A percentile compares a stretch with the other conserved stretches of the same genome.
phyloP scores from a whole-genome alignment of 2,113 vertebrate species.

The Halichoeres trimaculatus region DNA sequence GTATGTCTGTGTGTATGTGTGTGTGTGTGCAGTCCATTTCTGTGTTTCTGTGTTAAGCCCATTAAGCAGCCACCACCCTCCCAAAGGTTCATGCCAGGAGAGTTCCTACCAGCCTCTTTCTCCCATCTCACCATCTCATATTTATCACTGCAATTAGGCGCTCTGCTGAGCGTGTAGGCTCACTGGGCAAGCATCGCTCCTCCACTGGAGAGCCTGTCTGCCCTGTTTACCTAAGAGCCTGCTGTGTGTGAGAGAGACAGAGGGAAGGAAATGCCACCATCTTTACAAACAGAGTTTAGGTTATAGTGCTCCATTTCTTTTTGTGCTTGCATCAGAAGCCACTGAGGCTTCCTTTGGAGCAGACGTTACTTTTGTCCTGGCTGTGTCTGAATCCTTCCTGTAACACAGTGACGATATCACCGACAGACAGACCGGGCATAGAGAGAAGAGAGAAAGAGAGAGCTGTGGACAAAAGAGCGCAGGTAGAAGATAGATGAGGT shows the following conservation, averaged over 20 bases:
- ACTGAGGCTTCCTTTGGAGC: constrained; percentile 21
- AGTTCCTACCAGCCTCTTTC: constrained; percentile 23
- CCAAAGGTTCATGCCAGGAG: constrained; percentile 38
- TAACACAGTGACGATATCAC: constrained; percentile 40
- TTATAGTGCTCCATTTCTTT: constrained; percentile 31
- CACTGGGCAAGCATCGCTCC: constrained; percentile 51
- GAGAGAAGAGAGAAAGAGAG: constrained; percentile 3
- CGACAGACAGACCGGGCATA: constrained; percentile 50
- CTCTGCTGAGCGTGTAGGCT: constrained; percentile 65
- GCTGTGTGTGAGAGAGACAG: constrained; percentile 22
- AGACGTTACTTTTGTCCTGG: constrained; percentile 47
- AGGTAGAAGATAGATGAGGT: constrained; percentile 53
- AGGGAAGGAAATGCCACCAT: background rate
- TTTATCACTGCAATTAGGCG: constrained; percentile 76
- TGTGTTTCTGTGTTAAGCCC: constrained; percentile 7
- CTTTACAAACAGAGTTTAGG: constrained; percentile 41
- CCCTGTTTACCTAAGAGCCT: constrained; percentile 52
- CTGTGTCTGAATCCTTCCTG: constrained; percentile 26
- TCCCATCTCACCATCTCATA: constrained; percentile 52
- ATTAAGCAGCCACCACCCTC: constrained; percentile 36
- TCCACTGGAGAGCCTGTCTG: constrained; percentile 44
- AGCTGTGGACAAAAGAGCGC: constrained; percentile 19
- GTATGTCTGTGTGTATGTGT: background rate
- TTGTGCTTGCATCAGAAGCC: constrained; percentile 45
- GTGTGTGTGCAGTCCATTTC: constrained; percentile 6